Evolutionary conservation across 2,888 invertebrate species (phyloP), one percentile per base, ranked within the genome.

Genomic region (Doris montereyensis): DNA sequence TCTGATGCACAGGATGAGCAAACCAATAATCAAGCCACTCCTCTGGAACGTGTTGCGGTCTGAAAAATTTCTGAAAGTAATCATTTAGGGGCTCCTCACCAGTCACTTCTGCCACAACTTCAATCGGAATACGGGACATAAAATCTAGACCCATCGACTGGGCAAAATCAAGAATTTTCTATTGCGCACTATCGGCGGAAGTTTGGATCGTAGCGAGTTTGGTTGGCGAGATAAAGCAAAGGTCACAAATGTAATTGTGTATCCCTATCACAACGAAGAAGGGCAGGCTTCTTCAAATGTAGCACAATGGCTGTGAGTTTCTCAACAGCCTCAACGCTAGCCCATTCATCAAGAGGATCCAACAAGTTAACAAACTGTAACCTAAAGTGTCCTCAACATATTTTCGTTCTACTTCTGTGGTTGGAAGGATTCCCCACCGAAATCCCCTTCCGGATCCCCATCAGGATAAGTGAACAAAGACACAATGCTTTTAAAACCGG

Each of bases 11-110:
- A 8, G 88, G 87, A 57, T 87, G 86, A 1, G 87, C 87, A n/a
- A 84, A 71, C 89, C 89, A 89, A 72, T 86, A 86, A 70, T 86
- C 85, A 21, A 84, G 72, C 88, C 88, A 89, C 52, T 87, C 83
- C 34, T 83, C 84, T 24, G 86, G 86, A 13, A 82, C 81, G 74
- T 79, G 81, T 58, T 87, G 79, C 5, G 84, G 84, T 72, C 82
- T 83, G 21, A 84, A 83, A 8, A 78, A 21, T 0, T 21, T 28
- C n/a, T 32, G 10, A 41, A 52, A 52, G 52, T 62, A 34, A 26
- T n/a, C 79, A 73, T 82, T 74, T 21, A 84, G 84, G 10, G 85
- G 26, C 0, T 84, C 80, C 81, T 87, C 87, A 17, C 87, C 87
- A 17, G 87, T 87, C 13, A 87, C 83, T 71, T 85, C 81, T 17